A percentile compares a stretch with the other conserved stretches of the same genome.
Evolutionary conservation across 2,113 vertebrate species (phyloP).

Genomic region (Cryptotis parvus): DNA sequence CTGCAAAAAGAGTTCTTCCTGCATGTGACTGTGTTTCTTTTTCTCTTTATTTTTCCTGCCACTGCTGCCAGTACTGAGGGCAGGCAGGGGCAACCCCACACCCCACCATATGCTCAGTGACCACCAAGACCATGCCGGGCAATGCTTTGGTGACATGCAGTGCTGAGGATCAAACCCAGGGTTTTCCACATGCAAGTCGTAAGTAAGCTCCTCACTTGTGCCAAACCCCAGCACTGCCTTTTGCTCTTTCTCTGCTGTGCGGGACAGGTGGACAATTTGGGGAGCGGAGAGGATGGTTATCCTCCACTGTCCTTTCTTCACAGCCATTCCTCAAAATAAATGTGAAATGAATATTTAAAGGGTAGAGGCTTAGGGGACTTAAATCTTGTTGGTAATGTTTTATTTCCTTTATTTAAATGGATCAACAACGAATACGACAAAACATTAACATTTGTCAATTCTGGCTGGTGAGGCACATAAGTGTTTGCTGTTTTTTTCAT

Average conservation of each 20-base stretch:
- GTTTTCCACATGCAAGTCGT: not conserved
- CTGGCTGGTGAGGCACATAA: not conserved
- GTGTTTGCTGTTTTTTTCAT: not conserved
- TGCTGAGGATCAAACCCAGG: not conserved
- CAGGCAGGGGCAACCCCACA: no score
- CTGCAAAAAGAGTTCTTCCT: not conserved
- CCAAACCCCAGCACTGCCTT: no score
- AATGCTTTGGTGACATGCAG: not conserved
- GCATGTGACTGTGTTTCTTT: not conserved
- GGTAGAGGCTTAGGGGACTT: constrained; percentile 47
- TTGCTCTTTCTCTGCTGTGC: not conserved
- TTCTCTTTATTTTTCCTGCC: no score
- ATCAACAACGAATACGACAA: constrained; percentile 42
- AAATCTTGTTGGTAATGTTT: constrained; percentile 61
- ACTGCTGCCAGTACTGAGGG: no score
- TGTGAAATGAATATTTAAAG: constrained; percentile 69
- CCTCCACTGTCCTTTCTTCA: constrained; percentile 35
- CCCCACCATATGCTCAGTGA: no score
- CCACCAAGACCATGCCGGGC: no score
- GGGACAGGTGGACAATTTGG: not conserved
- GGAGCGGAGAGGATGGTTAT: not conserved
- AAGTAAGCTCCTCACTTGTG: not conserved
- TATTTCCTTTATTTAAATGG: constrained; percentile 73
- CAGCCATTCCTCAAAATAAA: constrained; percentile 60
- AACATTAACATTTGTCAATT: constrained; percentile 63